Evolutionary conservation across 1,140 invertebrate genomes (phyloP).

Genomic region (Eupeodes corollae): DNA sequence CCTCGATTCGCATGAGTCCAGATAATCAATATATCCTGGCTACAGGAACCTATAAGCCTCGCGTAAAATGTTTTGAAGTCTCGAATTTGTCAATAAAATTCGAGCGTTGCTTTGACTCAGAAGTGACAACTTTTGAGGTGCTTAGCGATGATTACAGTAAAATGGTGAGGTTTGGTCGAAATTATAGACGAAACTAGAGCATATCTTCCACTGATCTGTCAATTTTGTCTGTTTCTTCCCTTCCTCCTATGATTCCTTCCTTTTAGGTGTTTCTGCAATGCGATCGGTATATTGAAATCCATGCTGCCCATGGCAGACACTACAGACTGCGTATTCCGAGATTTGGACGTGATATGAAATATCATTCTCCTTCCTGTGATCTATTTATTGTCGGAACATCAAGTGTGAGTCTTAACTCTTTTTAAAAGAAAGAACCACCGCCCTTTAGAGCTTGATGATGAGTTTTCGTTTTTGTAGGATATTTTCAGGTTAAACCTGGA

Average conservation of each 20-base stretch:
- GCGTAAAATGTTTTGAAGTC: constrained; percentile 92
- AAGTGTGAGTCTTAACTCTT: constrained; percentile 45
- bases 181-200: neutral
- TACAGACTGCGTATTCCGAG: constrained; percentile 86
- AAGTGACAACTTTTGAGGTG: constrained; percentile 79
- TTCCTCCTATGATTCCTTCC: constrained; percentile 12
- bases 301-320: constrained; percentile 83
- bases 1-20: constrained; percentile 69
- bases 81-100: constrained; percentile 95
- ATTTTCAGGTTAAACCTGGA: constrained; percentile 93
- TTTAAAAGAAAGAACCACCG: neutral
- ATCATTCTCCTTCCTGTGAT: constrained; percentile 83
- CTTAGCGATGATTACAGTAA: constrained; percentile 85
- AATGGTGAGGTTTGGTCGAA: constrained; percentile 44
- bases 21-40: constrained; percentile 90
- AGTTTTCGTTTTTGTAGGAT: constrained; percentile 43
- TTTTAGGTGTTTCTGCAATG: constrained; percentile 68
- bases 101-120: constrained; percentile 94
- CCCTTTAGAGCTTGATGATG: neutral
- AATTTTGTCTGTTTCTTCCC: constrained; percentile 8
- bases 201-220: too few relatives aligned
- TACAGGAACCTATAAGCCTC: constrained; percentile 93
- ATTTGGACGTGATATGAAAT: constrained; percentile 89
- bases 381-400: constrained; percentile 82
- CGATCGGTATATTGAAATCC: constrained; percentile 89